Percentiles rank a stretch among this genome's conserved stretches.
These are phyloP conservation scores for Galbula dea DNA, from an alignment of 2,113 vertebrate genomes.

Conservation along the genomic window DNA sequence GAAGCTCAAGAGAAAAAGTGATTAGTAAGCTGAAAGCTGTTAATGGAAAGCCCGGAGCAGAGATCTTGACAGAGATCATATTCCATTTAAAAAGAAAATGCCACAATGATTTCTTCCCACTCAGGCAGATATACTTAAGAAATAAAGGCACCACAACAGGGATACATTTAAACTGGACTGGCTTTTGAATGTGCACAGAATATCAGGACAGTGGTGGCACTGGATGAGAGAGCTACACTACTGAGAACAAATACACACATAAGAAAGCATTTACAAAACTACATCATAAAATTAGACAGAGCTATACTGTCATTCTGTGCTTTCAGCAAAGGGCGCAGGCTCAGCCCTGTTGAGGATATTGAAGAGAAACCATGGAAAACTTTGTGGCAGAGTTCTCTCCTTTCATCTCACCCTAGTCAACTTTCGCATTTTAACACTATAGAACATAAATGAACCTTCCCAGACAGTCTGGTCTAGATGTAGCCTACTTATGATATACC, in stretches of 20 bases:
- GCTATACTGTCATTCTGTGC: background rate
- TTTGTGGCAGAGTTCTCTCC: background rate
- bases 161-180: constrained; percentile 14
- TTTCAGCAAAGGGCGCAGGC: background rate
- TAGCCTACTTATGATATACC: background rate
- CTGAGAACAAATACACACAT: constrained; percentile 5
- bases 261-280: background rate
- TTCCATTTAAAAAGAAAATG: constrained; percentile 39
- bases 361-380: background rate
- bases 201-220: background rate
- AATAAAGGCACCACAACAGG: constrained; percentile 38
- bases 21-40: constrained; percentile 14
- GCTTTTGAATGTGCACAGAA: constrained; percentile 5
- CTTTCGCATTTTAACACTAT: background rate
- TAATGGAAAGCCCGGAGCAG: constrained; percentile 7
- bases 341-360: background rate
- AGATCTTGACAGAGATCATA: constrained; percentile 12
- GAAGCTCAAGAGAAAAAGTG: background rate
- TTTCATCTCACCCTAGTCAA: background rate
- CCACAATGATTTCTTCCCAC: background rate
- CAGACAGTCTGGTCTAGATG: background rate
- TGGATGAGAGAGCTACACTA: background rate
- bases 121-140: background rate
- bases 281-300: background rate
- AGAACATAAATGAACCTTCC: background rate